These are phyloP conservation scores for Austrolebias charrua DNA, from an alignment of 2,797 vertebrate genomes.

Conservation along the genomic window DNA sequence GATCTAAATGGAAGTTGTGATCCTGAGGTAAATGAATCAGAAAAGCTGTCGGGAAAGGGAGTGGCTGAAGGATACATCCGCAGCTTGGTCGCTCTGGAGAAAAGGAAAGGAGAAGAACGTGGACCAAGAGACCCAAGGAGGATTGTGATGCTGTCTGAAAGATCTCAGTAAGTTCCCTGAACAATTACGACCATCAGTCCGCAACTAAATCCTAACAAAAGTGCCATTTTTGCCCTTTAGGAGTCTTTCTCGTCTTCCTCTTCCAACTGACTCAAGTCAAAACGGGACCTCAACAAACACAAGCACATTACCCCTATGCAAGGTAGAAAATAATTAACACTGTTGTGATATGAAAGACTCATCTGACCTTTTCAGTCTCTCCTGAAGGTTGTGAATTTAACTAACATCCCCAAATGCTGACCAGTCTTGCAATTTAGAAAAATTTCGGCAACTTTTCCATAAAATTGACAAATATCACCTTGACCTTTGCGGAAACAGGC, in stretches of 20 bases:
- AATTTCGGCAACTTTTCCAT: too few species aligned
- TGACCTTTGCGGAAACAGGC: too few species aligned
- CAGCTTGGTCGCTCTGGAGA: constrained; percentile 63
- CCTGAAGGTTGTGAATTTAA: too few species aligned
- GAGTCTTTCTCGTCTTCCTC: constrained; percentile 76
- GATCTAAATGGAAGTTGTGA: not conserved
- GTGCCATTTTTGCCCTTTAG: constrained; percentile 42
- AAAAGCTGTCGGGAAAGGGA: constrained; percentile 57
- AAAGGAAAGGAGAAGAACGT: constrained; percentile 50
- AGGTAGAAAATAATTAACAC: constrained; percentile 47
- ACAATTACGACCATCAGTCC: not conserved
- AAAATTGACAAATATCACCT: too few species aligned
- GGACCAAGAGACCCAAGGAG: constrained; percentile 62
- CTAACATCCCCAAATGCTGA: too few species aligned
- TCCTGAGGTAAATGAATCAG: constrained; percentile 31
- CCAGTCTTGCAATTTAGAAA: too few species aligned
- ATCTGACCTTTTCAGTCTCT: not conserved
- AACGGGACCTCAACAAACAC: constrained; percentile 49
- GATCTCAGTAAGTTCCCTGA: constrained; percentile 69
- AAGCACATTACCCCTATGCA: constrained; percentile 67
- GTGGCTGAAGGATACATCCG: constrained; percentile 71
- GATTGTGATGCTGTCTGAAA: constrained; percentile 75
- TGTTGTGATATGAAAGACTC: not conserved
- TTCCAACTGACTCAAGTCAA: constrained; percentile 47
- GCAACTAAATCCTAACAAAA: not conserved